Conservation (phyloP, 2,797 vertebrate species). For the Tinamus major region DNA sequence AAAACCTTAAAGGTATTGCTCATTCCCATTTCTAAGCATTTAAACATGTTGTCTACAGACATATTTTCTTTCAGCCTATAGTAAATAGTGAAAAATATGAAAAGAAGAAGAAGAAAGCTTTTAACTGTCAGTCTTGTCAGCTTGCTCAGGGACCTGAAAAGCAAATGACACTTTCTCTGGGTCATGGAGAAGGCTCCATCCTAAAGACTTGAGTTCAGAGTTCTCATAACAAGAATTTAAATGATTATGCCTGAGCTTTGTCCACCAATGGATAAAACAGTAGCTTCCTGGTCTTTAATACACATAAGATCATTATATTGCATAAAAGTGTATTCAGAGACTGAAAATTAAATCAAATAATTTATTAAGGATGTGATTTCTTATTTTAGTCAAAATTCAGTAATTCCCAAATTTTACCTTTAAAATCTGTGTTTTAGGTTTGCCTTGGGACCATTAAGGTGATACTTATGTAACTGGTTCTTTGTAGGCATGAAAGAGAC, state of each 20-base stretch:
- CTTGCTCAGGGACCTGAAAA: not conserved
- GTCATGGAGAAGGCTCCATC: not conserved
- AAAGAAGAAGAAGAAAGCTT: not conserved
- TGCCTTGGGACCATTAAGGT: not conserved
- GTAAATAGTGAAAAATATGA: not conserved
- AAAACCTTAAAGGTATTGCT: not conserved
- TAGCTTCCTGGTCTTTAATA: not conserved
- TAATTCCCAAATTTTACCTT: not conserved
- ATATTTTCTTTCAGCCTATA: not conserved
- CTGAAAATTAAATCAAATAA: not conserved
- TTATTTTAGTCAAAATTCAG: not conserved
- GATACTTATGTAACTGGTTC: not conserved
- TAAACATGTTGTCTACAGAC: not conserved
- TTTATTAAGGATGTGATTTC: not conserved
- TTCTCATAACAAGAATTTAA: not conserved
- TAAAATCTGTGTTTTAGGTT: not conserved
- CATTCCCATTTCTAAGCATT: not conserved
- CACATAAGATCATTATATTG: not conserved
- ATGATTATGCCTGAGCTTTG: rapidly evolving
- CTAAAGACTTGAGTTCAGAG: not conserved
- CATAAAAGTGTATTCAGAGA: not conserved
- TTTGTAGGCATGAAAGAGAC: not conserved
- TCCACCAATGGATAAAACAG: not conserved
- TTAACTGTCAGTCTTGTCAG: not conserved
- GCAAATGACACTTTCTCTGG: not conserved